These are phyloP conservation scores for Margaritifera margaritifera DNA, from an alignment of 2,888 invertebrate genomes.

Conservation along the genomic window DNA sequence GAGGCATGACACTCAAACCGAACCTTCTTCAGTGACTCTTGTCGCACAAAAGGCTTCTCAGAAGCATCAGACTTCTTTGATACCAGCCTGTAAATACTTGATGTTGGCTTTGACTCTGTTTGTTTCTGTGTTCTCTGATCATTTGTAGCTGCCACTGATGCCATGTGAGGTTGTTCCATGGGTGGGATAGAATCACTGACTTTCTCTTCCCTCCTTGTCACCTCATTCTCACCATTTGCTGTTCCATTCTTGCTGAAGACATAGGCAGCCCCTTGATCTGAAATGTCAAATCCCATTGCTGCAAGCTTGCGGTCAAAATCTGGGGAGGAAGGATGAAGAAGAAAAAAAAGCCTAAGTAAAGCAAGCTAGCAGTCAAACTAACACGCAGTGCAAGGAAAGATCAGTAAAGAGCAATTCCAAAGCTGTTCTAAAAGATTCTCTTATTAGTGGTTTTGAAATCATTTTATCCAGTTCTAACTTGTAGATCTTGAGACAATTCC, in stretches of 20 bases:
- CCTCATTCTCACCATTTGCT: constrained; percentile 7
- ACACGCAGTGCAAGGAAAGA: no score
- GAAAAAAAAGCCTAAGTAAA: background rate
- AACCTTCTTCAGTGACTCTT: constrained; percentile 29
- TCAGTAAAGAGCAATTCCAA: no score
- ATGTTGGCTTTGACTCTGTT: constrained; percentile 8
- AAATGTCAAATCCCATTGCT: constrained; percentile 66
- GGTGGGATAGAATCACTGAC: constrained; percentile 11
- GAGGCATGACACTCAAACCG: constrained; percentile 21
- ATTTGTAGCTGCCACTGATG: constrained; percentile 1
- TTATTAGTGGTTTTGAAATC: no score
- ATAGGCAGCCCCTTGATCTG: constrained; percentile 41
- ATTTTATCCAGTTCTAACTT: no score
- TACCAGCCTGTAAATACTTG: constrained; percentile 59
- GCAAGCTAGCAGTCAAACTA: background rate
- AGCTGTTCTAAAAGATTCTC: no score
- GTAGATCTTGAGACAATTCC: no score
- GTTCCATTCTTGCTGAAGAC: constrained; percentile 20
- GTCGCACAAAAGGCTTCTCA: constrained; percentile 26
- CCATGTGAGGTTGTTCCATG: background rate
- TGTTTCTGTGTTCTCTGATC: background rate
- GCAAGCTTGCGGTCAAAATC: constrained; percentile 69
- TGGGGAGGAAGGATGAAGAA: constrained; percentile 36
- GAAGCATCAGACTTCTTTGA: constrained; percentile 41
- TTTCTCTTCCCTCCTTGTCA: constrained; percentile 8